A percentile compares a stretch with the other conserved stretches of the same genome.
phyloP scores from a whole-genome alignment of 2,113 vertebrate species.

The Callipepla californica region DNA sequence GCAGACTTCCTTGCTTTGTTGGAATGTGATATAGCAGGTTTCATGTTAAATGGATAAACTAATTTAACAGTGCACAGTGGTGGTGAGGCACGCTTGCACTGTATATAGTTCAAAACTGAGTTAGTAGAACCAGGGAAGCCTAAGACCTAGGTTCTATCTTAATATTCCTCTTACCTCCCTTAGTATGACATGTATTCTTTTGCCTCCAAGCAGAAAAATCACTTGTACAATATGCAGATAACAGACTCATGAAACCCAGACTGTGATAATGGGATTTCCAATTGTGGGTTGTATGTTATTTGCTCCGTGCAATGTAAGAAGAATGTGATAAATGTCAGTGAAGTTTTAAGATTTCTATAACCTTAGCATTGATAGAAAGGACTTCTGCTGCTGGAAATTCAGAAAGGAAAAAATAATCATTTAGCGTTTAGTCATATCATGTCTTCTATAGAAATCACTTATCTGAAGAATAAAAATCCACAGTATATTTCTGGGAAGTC shows the following conservation, averaged over 20 bases:
- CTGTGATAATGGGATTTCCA: not conserved
- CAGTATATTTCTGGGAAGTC: not conserved
- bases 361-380: too few relatives aligned
- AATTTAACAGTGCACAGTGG: not conserved
- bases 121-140: not conserved
- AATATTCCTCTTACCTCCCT: not conserved
- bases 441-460: not conserved
- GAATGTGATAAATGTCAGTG: not conserved
- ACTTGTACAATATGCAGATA: not conserved
- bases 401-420: not conserved
- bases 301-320: not conserved
- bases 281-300: not conserved
- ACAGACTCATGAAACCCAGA: not conserved
- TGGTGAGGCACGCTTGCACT: not conserved
- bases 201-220: not conserved
- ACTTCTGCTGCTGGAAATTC: not conserved
- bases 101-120: not conserved
- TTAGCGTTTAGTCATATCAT: not conserved
- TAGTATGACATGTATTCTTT: not conserved
- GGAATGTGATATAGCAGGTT: not conserved
- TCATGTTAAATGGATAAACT: not conserved
- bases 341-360: not conserved
- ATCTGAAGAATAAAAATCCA: too few relatives aligned
- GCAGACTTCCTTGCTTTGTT: not conserved
- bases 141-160: not conserved